phyloP scores from a whole-genome alignment of 2,113 vertebrate genomes.

The Acrocephalus kingi region DNA sequence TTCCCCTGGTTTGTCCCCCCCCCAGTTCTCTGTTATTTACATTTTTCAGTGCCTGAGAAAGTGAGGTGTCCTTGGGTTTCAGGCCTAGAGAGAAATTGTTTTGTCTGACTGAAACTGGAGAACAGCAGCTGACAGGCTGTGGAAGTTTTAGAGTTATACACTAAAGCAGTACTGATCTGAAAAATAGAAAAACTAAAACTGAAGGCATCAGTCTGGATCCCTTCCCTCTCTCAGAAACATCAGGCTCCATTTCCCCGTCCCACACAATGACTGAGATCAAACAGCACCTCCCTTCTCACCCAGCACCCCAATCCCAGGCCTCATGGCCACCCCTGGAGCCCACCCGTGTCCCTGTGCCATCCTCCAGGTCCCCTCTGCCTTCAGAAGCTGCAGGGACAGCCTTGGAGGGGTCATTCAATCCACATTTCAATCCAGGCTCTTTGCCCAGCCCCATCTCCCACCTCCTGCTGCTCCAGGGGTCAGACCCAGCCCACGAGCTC shows the following conservation, averaged over 20 bases:
- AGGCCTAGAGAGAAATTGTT: not conserved
- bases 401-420: not conserved
- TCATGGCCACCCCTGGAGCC: rapidly evolving
- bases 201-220: not conserved
- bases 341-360: not conserved
- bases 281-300: not conserved
- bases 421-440: not conserved
- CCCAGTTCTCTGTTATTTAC: not conserved
- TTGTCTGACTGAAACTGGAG: not conserved
- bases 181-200: not conserved
- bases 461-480: not conserved
- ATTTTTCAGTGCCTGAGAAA: not conserved
- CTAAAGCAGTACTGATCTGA: not conserved
- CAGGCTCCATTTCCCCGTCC: not conserved
- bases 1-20: not conserved
- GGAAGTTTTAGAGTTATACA: not conserved
- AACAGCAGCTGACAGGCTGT: not conserved
- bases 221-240: not conserved
- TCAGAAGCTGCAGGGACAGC: not conserved
- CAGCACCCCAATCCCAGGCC: not conserved
- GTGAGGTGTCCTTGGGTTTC: not conserved
- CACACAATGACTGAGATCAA: rapidly evolving
- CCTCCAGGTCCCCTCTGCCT: not conserved
- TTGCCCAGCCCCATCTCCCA: not conserved
- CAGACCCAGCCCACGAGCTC: not conserved